Base-by-base conservation (phyloP, 2,888 invertebrate genomes). In the Diaperis boleti region DNA sequence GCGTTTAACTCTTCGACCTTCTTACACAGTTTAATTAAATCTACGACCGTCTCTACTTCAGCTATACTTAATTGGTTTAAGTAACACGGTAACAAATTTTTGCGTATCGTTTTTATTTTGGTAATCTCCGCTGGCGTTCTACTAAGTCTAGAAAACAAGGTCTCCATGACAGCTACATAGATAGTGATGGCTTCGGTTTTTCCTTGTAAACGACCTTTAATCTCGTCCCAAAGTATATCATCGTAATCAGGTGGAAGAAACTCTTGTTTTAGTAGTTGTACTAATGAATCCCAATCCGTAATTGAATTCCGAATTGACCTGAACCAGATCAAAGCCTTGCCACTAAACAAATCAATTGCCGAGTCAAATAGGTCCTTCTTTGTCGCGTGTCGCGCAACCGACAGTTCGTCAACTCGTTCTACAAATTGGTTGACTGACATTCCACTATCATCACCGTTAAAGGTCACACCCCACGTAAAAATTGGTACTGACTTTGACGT, bases 121-220 rank as follows among this genome's bases (percentile, higher is more conserved):
- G 41, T 41, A 10, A 11, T 11, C 7, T 45, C 45, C 8, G n/a
- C 22, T 20, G 45, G 26, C 5, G 11, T 26, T 11, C n/a, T 22
- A 33, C 7, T 31, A 14, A 49, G 22, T 4, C 49, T 20, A 31
- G 3, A 15, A 18, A 68, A 66, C 6, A 66, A 42, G 15, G 15
- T 54, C 8, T 52, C n/a, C 66, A 66, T 66, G 8, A 52, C 37
- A 1, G 62, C 50, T 1, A 62, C 14, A 41, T 70, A 74, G 13
- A 68, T 61, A 3, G 55, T 62, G 13, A 71, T 64, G 1, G 62
- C 39, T 52, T 75, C 74, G 26, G 70, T 60, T 4, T 64, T 45
- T 7, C 73, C 69, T 56, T 75, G 74, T 0, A 67, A 67, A 4
- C 74, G 49, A 10, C 41, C 35, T 8, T 47, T 29, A 26, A 47